These are phyloP conservation scores for Morinoia aosen DNA, from an alignment of 2,888 invertebrate species.

Conservation along the genomic window DNA sequence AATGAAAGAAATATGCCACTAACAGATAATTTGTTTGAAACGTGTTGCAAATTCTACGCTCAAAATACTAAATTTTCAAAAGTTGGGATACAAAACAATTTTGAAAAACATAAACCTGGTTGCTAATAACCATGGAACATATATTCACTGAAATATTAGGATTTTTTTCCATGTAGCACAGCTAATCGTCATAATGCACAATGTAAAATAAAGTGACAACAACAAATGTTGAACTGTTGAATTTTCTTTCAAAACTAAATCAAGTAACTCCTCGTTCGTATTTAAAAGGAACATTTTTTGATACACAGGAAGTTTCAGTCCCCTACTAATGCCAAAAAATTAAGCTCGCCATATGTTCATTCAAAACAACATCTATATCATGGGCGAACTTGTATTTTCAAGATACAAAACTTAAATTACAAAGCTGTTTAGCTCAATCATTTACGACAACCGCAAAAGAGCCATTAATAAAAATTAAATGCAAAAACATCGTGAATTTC, in stretches of 20 bases:
- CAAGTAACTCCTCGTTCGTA: background rate
- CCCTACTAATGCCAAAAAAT: background rate
- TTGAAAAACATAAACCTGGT: too few relatives aligned
- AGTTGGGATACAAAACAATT: too few relatives aligned
- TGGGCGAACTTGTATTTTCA: background rate
- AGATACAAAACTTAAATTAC: background rate
- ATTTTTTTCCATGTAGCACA: background rate
- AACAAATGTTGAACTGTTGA: background rate
- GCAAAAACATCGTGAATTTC: background rate
- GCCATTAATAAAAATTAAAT: background rate
- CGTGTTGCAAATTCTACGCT: too few relatives aligned
- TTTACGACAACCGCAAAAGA: background rate
- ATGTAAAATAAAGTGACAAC: background rate
- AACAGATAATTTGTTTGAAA: too few relatives aligned
- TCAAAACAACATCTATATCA: background rate
- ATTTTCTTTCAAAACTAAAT: background rate
- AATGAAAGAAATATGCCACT: too few relatives aligned
- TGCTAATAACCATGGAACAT: too few relatives aligned
- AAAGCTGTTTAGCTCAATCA: background rate
- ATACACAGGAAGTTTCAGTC: background rate
- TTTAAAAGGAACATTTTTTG: background rate
- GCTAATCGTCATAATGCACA: background rate
- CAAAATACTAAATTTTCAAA: too few relatives aligned
- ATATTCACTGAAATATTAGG: too few relatives aligned
- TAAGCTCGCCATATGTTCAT: too few relatives aligned